Percentiles rank a stretch among this genome's conserved stretches.
Conservation (phyloP, 2,888 invertebrate species). For the Apamea anceps region DNA sequence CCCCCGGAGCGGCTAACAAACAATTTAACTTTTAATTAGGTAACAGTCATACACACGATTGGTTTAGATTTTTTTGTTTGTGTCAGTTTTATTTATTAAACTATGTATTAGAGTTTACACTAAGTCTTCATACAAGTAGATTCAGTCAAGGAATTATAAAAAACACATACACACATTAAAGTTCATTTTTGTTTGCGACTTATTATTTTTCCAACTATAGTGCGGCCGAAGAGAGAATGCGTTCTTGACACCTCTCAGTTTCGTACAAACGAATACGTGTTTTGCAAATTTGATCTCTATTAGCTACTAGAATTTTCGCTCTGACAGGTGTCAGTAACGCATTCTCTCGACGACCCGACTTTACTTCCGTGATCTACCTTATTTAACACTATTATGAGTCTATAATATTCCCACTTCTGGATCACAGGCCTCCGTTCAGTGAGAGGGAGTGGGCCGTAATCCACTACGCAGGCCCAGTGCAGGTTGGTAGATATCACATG, state of each 20-base stretch:
- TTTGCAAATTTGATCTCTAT: too few relatives aligned
- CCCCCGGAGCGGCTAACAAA: background rate
- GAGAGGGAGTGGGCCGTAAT: background rate
- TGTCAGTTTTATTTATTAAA: background rate
- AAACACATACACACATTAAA: too few relatives aligned
- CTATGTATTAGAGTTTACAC: background rate
- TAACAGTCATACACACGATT: background rate
- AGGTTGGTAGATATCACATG: background rate
- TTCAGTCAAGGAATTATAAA: background rate
- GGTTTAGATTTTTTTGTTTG: background rate
- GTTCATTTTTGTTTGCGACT: background rate
- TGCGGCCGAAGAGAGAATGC: too few relatives aligned
- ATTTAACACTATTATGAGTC: background rate
- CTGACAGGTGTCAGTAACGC: too few relatives aligned
- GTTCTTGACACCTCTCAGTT: too few relatives aligned
- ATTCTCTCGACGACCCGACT: too few relatives aligned
- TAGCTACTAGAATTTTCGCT: too few relatives aligned
- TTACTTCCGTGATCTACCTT: background rate
- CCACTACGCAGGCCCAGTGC: background rate
- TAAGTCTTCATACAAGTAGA: background rate
- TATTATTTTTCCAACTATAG: too few relatives aligned
- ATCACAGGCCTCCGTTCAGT: background rate
- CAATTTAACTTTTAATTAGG: background rate
- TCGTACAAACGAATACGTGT: too few relatives aligned
- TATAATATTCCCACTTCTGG: too few relatives aligned